These are phyloP conservation scores for Lichenostomus cassidix DNA, from an alignment of 2,113 vertebrate genomes.

Conservation along the genomic window DNA sequence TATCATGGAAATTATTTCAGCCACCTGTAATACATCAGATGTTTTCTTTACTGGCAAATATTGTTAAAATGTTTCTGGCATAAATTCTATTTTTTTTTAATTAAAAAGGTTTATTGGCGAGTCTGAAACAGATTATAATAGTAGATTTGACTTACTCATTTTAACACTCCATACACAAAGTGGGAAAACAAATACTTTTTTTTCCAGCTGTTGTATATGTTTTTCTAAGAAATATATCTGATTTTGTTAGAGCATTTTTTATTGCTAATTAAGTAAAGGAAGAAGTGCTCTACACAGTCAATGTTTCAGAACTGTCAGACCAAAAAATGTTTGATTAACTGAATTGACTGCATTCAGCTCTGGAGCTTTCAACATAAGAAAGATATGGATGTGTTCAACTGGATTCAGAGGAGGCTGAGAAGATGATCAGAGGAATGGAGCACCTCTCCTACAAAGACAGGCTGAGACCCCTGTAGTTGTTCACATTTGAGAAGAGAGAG, in stretches of 20 bases:
- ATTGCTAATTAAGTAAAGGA: neutral
- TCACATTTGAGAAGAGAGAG: neutral
- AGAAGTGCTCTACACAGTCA: neutral
- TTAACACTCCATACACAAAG: neutral
- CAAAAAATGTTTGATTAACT: neutral
- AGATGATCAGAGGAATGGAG: neutral
- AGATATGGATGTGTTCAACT: neutral
- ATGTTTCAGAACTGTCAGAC: neutral
- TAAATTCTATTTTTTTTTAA: neutral
- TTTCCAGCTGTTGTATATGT: neutral
- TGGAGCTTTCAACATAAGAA: neutral
- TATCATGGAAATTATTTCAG: neutral
- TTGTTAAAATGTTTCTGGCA: neutral
- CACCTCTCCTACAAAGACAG: neutral
- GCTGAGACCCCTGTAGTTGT: neutral
- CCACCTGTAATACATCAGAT: neutral
- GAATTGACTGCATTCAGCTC: neutral
- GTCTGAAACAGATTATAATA: neutral
- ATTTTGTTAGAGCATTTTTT: neutral
- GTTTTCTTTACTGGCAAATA: neutral
- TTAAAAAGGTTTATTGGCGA: neutral
- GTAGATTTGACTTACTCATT: neutral
- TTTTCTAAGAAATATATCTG: neutral
- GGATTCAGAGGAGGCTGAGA: neutral
- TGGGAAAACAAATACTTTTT: neutral